A percentile compares a stretch with the other conserved stretches of the same genome.
These are phyloP conservation scores for Cervus canadensis DNA, from an alignment of 2,113 vertebrate genomes.

Conservation along the genomic window DNA sequence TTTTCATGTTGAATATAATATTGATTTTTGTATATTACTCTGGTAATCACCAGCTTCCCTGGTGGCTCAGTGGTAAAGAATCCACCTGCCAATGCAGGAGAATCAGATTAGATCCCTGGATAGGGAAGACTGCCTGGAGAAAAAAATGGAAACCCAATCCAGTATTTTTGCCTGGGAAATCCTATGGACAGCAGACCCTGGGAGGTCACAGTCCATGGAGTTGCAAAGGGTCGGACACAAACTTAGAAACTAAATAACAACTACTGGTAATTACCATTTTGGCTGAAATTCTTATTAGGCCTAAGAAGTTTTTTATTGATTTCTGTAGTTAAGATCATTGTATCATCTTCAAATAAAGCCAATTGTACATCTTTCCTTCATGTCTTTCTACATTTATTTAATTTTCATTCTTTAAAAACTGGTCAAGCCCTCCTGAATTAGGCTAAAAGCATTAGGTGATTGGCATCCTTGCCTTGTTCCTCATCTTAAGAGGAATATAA, in stretches of 20 bases:
- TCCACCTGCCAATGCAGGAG: background rate
- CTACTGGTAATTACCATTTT: background rate
- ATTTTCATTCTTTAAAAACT: background rate
- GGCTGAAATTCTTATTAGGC: background rate
- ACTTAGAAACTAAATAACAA: too few species aligned
- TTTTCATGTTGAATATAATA: background rate
- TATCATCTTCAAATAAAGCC: background rate
- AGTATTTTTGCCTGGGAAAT: background rate
- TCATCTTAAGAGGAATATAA: background rate
- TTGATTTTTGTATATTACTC: background rate
- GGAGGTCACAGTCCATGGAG: too few species aligned
- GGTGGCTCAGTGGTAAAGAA: background rate
- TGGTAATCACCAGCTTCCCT: background rate
- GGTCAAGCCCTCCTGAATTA: background rate
- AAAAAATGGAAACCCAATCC: background rate
- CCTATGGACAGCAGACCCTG: background rate
- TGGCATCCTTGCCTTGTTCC: background rate
- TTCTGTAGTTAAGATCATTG: background rate
- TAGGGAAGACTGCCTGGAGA: background rate
- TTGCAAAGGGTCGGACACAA: too few species aligned
- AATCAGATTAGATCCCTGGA: background rate
- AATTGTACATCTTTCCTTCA: background rate
- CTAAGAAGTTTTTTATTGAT: background rate
- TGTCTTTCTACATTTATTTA: background rate
- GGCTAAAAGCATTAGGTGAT: background rate